A percentile compares a stretch with the other conserved stretches of the same genome.
phyloP scores from a whole-genome alignment of 2,888 invertebrate species.

The Drosophila atroscutellata region DNA sequence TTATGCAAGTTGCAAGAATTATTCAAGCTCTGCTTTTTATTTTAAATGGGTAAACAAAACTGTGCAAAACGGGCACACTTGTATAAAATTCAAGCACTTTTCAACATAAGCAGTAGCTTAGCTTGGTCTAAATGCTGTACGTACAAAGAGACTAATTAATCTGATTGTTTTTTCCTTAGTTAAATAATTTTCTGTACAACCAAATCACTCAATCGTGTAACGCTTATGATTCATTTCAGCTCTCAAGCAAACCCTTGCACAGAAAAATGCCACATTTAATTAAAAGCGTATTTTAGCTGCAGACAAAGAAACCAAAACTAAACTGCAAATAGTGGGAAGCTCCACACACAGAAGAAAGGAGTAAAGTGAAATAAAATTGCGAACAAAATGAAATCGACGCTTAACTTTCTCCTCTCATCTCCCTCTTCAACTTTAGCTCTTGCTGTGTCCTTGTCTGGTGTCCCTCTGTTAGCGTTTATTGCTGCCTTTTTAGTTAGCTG shows the following conservation, averaged over 20 bases:
- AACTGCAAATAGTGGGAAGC: conserved; percentile 27
- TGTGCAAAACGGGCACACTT: neutral
- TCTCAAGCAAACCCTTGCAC: neutral
- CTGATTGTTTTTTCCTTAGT: neutral
- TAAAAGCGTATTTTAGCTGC: conserved; percentile 42
- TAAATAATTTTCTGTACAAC: neutral
- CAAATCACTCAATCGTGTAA: neutral
- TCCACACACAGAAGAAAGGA: conserved; percentile 12
- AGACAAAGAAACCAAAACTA: conserved; percentile 22
- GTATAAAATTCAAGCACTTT: neutral
- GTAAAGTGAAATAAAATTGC: conserved; percentile 5
- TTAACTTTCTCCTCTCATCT: neutral
- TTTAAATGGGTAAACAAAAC: neutral
- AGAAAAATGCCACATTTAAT: conserved; percentile 54
- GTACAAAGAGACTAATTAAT: neutral
- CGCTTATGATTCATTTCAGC: conserved; percentile 3
- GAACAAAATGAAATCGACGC: conserved; percentile 29
- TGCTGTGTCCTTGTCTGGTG: neutral
- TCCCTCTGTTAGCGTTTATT: conserved; percentile 48
- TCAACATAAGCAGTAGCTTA: neutral
- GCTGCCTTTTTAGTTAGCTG: conserved; percentile 69
- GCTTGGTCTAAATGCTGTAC: neutral
- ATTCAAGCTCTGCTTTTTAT: neutral
- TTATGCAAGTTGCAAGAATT: conserved; percentile 36
- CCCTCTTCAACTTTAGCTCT: no score